These are phyloP conservation scores for Brachirus orientalis DNA, from an alignment of 2,113 vertebrate genomes.

Conservation along the genomic window DNA sequence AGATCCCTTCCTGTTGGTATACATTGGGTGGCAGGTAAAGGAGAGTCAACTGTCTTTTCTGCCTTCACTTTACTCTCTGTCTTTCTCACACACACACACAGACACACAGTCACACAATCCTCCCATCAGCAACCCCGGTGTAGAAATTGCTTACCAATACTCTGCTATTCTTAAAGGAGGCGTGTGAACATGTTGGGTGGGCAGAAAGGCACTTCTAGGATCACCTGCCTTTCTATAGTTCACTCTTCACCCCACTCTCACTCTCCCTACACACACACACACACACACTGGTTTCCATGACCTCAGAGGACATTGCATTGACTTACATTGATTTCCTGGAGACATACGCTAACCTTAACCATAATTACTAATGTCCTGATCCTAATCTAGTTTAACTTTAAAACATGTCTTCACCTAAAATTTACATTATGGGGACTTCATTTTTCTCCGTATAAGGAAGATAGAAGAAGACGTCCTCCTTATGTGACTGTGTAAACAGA, in stretches of 20 bases:
- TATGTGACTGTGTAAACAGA: no score
- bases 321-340: no score
- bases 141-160: constrained; percentile 63
- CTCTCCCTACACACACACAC: constrained; percentile 22
- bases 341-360: no score
- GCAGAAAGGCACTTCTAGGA: constrained; percentile 43
- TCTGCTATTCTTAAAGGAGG: constrained; percentile 69
- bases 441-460: no score
- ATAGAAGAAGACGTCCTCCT: no score
- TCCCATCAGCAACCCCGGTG: constrained; percentile 52
- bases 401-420: no score
- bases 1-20: constrained; percentile 62
- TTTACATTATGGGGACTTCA: no score
- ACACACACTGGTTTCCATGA: no score
- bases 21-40: constrained; percentile 58
- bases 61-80: constrained; percentile 23
- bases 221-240: constrained; percentile 76
- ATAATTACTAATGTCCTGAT: no score
- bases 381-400: no score
- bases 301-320: no score
- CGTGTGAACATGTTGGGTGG: constrained; percentile 75
- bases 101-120: constrained; percentile 36
- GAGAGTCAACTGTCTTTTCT: constrained; percentile 42
- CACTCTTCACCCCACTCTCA: constrained; percentile 58
- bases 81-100: constrained; percentile 8